Evolutionary conservation across 2,113 vertebrate species (phyloP), one percentile per base, ranked within the genome.

Genomic region (Trinectes maculatus): DNA sequence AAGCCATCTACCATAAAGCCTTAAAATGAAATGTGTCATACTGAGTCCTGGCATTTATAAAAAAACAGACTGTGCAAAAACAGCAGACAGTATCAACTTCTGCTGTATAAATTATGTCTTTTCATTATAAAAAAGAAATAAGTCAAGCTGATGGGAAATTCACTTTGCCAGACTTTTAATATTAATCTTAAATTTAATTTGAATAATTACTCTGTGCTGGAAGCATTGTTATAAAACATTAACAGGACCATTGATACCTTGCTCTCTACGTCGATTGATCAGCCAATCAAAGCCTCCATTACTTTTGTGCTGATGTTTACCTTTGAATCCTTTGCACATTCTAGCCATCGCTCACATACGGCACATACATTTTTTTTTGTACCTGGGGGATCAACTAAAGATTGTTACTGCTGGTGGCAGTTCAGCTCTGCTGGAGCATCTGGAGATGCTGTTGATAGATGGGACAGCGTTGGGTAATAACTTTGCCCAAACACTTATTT

Each of bases 401-500:
- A 66, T 54, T 74, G 60, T 52, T 49, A 77, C 21, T 24, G 61
- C 57, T 34, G 44, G 12, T 53, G 65, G 72, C 12, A 16, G 55
- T 56, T 74, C 44, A 37, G 72, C 48, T 73, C 71, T 57, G 58
- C 31, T 25, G 47, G 49, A 52, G 74, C 61, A 44, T 80, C 54
- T 71, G 65, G 37, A 72, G 47, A 77, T 49, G 59, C 51, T 47
- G 26, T 40, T 81, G 71, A 85, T 82, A 57, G 78, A 84, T 78
- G 70, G 57, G 19, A 33, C 15, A 43, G 37, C 65, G 40, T 46
- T 40, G 42, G 70, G 34, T 54, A 64, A 77, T 80, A 42, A 63
- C 34, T 77, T 68, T 53, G n/a, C 40, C 44, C 52, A 46, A 61
- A 77, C 43, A 39, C 36, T 56, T 26, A 44, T 72, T 55, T 61